Percentiles rank a stretch among this genome's conserved stretches.
Evolutionary conservation across 2,888 invertebrate species (phyloP).

Genomic region (Caenorhabditis auriculariae): DNA sequence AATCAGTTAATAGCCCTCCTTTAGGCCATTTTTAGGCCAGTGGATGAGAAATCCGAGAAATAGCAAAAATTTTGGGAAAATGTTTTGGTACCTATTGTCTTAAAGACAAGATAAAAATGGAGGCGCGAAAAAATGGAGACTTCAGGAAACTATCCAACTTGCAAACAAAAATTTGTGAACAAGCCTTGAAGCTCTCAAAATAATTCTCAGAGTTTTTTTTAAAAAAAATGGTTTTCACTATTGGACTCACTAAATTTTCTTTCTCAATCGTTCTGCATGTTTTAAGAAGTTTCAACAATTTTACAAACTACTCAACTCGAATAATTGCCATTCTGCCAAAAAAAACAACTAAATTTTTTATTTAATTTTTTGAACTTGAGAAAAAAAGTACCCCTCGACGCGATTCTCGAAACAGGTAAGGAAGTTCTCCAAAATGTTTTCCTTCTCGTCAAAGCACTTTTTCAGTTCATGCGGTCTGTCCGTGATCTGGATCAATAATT

Average conservation of each 20-base stretch:
- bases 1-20: not conserved
- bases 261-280: not conserved
- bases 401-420: conserved; percentile 54
- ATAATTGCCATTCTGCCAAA: too few relatives aligned
- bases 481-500: conserved; percentile 38
- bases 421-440: conserved; percentile 50
- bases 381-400: conserved; percentile 38
- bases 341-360: too few relatives aligned
- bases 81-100: conserved; percentile 5
- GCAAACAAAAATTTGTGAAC: too few relatives aligned
- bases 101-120: conserved; percentile 2
- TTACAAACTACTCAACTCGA: too few relatives aligned
- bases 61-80: not conserved
- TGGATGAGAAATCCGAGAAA: not conserved
- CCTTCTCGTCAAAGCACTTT: conserved; percentile 52
- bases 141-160: too few relatives aligned
- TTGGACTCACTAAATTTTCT: too few relatives aligned
- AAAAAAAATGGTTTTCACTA: too few relatives aligned
- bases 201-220: too few relatives aligned
- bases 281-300: not conserved
- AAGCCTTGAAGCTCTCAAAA: too few relatives aligned
- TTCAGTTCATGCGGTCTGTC: conserved; percentile 49
- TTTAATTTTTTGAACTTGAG: not conserved
- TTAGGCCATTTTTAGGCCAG: not conserved
- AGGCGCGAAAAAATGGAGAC: too few relatives aligned